Percentiles rank a stretch among this genome's conserved stretches.
Conservation (phyloP, 2,113 vertebrate genomes). For the Brachypodius melanocephalos region DNA sequence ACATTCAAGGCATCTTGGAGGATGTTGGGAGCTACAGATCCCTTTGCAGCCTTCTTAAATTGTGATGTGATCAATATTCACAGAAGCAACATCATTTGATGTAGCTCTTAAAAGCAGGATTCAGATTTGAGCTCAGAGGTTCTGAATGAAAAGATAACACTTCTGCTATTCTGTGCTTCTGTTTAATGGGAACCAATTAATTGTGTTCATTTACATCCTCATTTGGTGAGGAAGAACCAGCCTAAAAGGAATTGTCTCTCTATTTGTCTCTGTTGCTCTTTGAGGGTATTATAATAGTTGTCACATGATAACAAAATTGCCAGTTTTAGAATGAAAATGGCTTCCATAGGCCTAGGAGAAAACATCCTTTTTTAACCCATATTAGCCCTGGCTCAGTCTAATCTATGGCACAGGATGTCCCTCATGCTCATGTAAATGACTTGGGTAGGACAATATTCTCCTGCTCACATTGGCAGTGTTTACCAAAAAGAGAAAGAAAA, state of each 20-base stretch:
- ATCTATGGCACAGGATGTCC: neutral
- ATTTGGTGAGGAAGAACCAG: neutral
- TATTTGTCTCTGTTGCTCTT: neutral
- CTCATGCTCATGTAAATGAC: neutral
- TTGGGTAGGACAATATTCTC: neutral
- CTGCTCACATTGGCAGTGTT: neutral
- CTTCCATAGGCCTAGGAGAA: neutral
- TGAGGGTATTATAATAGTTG: neutral
- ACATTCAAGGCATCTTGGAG: neutral
- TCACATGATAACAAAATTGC: neutral
- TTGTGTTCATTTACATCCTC: neutral
- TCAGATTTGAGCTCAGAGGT: neutral
- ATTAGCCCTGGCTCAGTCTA: neutral
- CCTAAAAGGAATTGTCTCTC: neutral
- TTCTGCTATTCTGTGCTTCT: neutral
- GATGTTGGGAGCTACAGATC: rapidly evolving
- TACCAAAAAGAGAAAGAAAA: neutral
- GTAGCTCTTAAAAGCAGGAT: neutral
- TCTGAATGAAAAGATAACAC: neutral
- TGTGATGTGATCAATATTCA: neutral
- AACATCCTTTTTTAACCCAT: neutral
- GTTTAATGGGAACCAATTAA: neutral
- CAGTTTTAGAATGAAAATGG: neutral
- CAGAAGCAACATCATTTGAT: neutral
- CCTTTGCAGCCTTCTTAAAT: neutral